Evolutionary conservation across 2,888 invertebrate genomes (phyloP).

Genomic region (Thereva nobilitata): DNA sequence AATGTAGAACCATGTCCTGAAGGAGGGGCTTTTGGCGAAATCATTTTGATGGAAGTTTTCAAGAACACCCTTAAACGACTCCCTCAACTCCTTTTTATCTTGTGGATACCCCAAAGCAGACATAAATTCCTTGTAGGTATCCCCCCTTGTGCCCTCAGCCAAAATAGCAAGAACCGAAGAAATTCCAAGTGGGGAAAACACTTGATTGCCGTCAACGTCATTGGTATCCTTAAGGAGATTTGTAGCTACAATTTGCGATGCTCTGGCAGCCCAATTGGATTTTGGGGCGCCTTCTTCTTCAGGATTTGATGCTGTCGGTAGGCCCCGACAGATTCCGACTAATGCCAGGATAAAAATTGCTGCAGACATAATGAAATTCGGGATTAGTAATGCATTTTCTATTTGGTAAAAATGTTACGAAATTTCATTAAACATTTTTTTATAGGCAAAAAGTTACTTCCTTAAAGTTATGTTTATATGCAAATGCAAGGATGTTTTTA

Average conservation of each 20-base stretch:
- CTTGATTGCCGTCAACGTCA: constrained; percentile 61
- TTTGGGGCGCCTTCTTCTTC: not conserved
- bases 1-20: constrained; percentile 70
- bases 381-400: no score
- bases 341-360: constrained; percentile 14
- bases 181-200: constrained; percentile 68
- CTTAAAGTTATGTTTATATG: no score
- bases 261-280: constrained; percentile 49
- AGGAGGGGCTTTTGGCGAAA: constrained; percentile 60
- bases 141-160: constrained; percentile 66
- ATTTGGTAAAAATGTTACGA: no score
- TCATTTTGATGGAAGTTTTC: constrained; percentile 47
- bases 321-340: constrained; percentile 4
- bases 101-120: constrained; percentile 63
- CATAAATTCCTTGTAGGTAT: constrained; percentile 64
- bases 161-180: constrained; percentile 66
- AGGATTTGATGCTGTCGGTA: not conserved
- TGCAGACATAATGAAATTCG: not conserved
- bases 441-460: no score
- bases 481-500: no score
- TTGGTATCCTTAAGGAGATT: constrained; percentile 53
- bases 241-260: constrained; percentile 54
- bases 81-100: constrained; percentile 53
- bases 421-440: no score
- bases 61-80: constrained; percentile 49